Evolutionary conservation across 1,140 invertebrate species (phyloP), one percentile per base, ranked within the genome.

Genomic region (Bombyx mandarina): DNA sequence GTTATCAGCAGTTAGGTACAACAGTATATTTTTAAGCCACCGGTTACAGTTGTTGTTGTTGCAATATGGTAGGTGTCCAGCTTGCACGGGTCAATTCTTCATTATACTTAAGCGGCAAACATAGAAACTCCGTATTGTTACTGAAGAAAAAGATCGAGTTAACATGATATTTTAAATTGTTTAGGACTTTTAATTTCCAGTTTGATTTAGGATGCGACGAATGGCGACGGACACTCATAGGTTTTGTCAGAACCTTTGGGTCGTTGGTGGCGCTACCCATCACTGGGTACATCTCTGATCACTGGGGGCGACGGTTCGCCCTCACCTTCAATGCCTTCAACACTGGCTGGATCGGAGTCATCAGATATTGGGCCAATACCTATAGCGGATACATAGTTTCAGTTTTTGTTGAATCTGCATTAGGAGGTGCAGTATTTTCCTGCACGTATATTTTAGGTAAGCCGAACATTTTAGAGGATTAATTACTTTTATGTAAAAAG

Each of bases 221-320:
- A 47, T 79, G 79, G 79, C 64, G 64, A 0, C 65, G 76, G 0
- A 54, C 73, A 0, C 54, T 77, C 10, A 71, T 77, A 52, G 79
- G 79, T 0, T 70, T 73, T 0, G 53, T 77, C 1, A 52, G 69
- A 3, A 78, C 67, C 3, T 58, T 78, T 2, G 82, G 82, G 7
- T 71, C 71, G 1, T 54, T 84, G 49, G 52, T 62, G 0, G 92
- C 92, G 3, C 78, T 94, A 57, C 90, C 92, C 7, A 88, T 94
- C 57, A 90, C 91, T 2, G 92, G 92, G 35, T 89, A 90, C 68
- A 71, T 94, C 6, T 93, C 93, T 1, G 93, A 94, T 80, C 73
- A 73, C 6, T 88, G 74, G 73, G 94, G 94, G 1, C 86, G 94
- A n/a, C 89, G 90, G 58, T 88, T 87, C 6, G 88, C 91, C 0